A percentile compares a stretch with the other conserved stretches of the same genome.
Evolutionary conservation across 2,888 invertebrate genomes (phyloP).

Genomic region (Chalcis sispes): DNA sequence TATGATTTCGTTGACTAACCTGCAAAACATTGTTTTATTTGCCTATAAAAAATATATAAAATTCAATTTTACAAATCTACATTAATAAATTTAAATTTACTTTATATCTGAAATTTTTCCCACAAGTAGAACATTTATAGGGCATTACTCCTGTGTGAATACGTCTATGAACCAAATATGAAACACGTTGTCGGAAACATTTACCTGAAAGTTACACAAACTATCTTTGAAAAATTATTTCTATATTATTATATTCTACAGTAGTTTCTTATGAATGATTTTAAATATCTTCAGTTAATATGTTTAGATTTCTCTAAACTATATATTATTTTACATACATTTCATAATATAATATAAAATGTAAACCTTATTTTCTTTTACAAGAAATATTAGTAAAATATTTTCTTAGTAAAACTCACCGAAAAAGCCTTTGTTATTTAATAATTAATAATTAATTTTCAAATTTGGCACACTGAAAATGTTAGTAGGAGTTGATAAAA

Average conservation of each 20-base stretch:
- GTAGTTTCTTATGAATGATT: too few species aligned
- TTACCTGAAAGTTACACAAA: slow-evolving; percentile 81
- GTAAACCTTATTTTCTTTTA: too few species aligned
- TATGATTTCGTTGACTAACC: slow-evolving; percentile 90
- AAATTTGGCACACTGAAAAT: slow-evolving; percentile 43
- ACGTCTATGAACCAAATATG: slow-evolving; percentile 89
- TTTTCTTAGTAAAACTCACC: slow-evolving; percentile 12
- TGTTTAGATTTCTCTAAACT: too few species aligned
- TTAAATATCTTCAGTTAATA: too few species aligned
- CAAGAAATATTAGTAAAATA: too few species aligned
- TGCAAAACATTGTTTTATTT: slow-evolving; percentile 65
- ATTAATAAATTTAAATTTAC: slow-evolving; percentile 70
- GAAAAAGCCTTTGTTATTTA: not conserved
- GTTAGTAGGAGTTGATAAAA: slow-evolving; percentile 61
- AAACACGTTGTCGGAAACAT: slow-evolving; percentile 90
- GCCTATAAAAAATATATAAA: not conserved
- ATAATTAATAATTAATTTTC: not conserved
- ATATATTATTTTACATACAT: too few species aligned
- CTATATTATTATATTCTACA: too few species aligned
- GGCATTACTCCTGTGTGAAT: slow-evolving; percentile 93
- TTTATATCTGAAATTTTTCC: slow-evolving; percentile 90
- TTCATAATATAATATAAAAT: too few species aligned
- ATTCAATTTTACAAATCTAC: slow-evolving; percentile 6
- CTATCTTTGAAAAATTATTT: too few species aligned
- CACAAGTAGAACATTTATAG: slow-evolving; percentile 88